Conservation (phyloP, 2,113 vertebrate species). For the Caranx ignobilis region DNA sequence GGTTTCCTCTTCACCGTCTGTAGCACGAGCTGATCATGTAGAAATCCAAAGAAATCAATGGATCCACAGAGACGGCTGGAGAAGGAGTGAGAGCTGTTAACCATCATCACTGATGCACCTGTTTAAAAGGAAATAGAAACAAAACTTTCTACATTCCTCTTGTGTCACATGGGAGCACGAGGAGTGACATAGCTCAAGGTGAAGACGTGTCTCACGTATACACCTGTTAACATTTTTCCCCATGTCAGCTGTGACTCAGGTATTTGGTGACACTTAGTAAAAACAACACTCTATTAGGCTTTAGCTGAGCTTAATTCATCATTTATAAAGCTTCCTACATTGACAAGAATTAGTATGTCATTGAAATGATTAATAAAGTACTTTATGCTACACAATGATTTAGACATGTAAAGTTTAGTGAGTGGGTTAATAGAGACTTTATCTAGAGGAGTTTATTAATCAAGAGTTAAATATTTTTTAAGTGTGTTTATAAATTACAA, state of each 20-base stretch:
- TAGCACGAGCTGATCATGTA: neutral
- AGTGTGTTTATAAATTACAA: neutral
- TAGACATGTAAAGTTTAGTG: no score
- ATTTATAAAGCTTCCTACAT: no score
- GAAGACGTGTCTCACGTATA: neutral
- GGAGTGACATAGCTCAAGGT: neutral
- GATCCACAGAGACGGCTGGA: neutral
- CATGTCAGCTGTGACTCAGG: neutral
- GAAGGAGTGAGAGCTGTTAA: neutral
- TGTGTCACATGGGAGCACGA: constrained; percentile 35
- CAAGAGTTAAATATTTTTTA: no score
- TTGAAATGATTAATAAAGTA: no score
- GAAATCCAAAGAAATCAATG: neutral
- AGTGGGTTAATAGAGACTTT: no score
- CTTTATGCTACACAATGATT: no score
- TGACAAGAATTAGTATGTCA: no score
- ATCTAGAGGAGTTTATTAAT: no score
- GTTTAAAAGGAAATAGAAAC: constrained; percentile 44
- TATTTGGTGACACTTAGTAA: no score
- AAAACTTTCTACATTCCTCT: constrained; percentile 66
- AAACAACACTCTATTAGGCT: no score
- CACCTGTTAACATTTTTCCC: neutral
- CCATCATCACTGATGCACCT: constrained; percentile 17
- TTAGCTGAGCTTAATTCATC: no score
- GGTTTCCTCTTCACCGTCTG: neutral